phyloP scores from a whole-genome alignment of 37 sponge, comb jelly and placozoan species.

The Oopsacas minuta region DNA sequence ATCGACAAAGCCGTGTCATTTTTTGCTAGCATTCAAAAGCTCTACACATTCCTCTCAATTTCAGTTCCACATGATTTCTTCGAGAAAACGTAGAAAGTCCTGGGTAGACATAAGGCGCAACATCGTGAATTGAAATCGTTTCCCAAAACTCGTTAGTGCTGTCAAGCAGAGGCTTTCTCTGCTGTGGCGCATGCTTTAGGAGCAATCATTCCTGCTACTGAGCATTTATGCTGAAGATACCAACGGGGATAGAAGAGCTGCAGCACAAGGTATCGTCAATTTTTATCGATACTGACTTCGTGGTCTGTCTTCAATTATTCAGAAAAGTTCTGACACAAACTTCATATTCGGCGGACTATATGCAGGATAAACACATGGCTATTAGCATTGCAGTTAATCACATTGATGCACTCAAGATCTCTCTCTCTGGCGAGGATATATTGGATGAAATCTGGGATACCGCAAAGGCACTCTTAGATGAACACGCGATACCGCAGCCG shows the following conservation, averaged over 20 bases:
- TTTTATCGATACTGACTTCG: neutral
- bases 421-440: neutral
- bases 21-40: neutral
- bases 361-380: neutral
- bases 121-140: neutral
- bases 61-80: neutral
- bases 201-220: neutral
- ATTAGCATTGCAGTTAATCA: neutral
- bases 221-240: neutral
- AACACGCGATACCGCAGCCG: neutral
- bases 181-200: neutral
- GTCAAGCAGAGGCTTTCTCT: neutral
- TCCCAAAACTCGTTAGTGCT: neutral
- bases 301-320: neutral
- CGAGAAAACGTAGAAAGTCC: neutral
- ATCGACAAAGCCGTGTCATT: neutral
- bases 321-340: neutral
- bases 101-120: neutral
- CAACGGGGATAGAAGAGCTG: neutral
- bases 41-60: neutral
- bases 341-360: neutral
- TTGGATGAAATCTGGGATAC: neutral
- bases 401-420: neutral
- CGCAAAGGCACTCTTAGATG: neutral
- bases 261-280: neutral